Evolutionary conservation across 2,797 vertebrate genomes (phyloP).

Genomic region (Propithecus perrieri): DNA sequence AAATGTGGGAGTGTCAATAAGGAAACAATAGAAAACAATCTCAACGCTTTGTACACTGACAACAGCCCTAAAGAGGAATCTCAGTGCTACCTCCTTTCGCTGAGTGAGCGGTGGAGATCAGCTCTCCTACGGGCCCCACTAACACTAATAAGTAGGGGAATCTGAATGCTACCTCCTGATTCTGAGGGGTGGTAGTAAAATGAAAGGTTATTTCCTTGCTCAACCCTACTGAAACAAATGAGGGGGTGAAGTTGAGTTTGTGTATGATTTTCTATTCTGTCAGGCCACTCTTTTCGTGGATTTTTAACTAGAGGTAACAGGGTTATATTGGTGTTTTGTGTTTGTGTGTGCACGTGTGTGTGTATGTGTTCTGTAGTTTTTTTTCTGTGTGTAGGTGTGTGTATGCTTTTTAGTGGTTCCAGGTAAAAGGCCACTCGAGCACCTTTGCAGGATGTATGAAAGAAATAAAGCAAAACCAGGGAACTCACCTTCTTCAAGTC

Average conservation of each 20-base stretch:
- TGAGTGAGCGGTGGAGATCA: background rate
- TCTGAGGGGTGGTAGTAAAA: background rate
- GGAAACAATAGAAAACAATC: too few relatives aligned
- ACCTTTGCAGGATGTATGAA: background rate
- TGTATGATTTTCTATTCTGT: background rate
- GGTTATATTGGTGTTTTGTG: background rate
- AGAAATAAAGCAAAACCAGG: background rate
- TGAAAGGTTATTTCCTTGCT: background rate
- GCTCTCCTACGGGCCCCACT: too few relatives aligned
- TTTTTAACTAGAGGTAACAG: background rate
- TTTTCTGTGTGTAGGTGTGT: background rate
- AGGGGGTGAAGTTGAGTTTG: background rate
- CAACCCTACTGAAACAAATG: background rate
- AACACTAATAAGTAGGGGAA: background rate
- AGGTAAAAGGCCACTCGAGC: too few relatives aligned
- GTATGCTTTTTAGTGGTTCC: background rate
- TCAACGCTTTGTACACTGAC: background rate
- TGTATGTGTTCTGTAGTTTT: too few relatives aligned
- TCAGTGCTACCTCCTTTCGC: background rate
- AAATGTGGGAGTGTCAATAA: background rate
- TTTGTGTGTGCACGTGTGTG: background rate
- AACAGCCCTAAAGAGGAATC: background rate
- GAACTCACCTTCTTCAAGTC: background rate
- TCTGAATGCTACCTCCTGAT: background rate
- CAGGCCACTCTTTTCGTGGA: background rate